These are phyloP conservation scores for Tetragnatha versicolor DNA, from an alignment of 1,140 invertebrate genomes.

Conservation along the genomic window DNA sequence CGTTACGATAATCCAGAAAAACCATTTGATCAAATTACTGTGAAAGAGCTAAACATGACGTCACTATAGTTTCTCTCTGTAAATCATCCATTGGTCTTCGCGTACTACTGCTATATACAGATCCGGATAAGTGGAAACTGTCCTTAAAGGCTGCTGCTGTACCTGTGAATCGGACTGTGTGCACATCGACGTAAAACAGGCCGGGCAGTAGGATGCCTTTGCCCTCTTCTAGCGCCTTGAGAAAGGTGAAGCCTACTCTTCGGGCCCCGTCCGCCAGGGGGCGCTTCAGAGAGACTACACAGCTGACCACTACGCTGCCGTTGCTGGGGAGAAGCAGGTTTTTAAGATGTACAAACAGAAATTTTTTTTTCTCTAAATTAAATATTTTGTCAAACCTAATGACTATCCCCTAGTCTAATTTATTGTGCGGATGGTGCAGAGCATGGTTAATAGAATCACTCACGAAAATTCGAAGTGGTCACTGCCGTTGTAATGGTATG, in stretches of 20 bases:
- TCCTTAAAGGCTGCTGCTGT: no score
- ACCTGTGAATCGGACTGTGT: constrained; percentile 55
- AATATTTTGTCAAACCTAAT: no score
- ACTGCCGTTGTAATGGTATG: constrained; percentile 18
- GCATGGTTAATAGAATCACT: no score
- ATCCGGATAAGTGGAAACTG: no score
- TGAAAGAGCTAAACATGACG: no score
- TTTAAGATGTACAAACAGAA: background rate
- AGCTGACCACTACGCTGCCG: constrained; percentile 51
- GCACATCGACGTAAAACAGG: constrained; percentile 54
- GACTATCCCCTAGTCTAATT: no score
- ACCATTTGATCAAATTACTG: no score
- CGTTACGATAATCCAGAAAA: no score
- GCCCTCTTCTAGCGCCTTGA: constrained; percentile 47
- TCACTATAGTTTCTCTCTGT: no score
- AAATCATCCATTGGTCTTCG: no score
- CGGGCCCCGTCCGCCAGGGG: constrained; percentile 36
- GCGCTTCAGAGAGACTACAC: constrained; percentile 36
- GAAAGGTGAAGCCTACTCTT: constrained; percentile 48
- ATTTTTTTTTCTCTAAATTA: background rate
- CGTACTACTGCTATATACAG: no score
- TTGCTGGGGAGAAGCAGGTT: background rate
- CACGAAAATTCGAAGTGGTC: constrained; percentile 35
- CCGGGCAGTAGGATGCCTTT: constrained; percentile 53
- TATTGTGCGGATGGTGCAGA: no score